Evolutionary conservation across 2,113 vertebrate genomes (phyloP), one percentile per base, ranked within the genome.

Genomic region (Cyprinodon tularosa): DNA sequence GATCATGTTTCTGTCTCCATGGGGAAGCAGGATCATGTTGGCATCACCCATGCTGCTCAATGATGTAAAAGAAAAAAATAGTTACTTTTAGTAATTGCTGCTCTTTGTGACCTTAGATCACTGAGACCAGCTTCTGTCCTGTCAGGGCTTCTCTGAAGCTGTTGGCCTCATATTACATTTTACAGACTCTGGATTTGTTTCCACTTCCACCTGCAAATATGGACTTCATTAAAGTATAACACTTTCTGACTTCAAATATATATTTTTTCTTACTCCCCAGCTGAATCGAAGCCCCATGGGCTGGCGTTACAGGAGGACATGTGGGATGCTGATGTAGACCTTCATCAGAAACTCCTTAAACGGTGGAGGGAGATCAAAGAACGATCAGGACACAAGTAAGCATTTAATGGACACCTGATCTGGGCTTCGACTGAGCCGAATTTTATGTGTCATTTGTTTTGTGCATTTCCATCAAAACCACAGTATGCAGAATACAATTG

Each of bases 311-410:
- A 97, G 86, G 97, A 99, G 86, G 96, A 98, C 62, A 84, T 88
- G 0, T 99, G 97, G 97, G 98, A 99, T 73, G 83, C 94, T 2
- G 98, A 99, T 76, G 97, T 97, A 82, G 97, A 98, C 84, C 92
- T 97, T 45, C 96, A 98, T 88, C 96, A 98, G 78, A 96, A 92
- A 74, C 94, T 98, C 10, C 96, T 97, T 82, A 95, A 84, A 86
- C 94, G 95, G 61, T 99, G 98, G 98, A 93, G 85, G 78, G 96
- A 95, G 78, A 91, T 99, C 79, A 96, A 94, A 83, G 95, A 97
- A 47, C 94, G 80, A 44, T 94, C 95, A 17, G 96, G 94, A 76
- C 94, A 96, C 71, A 94, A 92, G 98, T 98, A 68, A 93, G 94
- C 47, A 37, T 0, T 0, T 37, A 4, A 15, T 57, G 12, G 44